Percentiles rank a stretch among this genome's conserved stretches.
Evolutionary conservation across 1,140 invertebrate genomes (phyloP).

Genomic region (Lepidostoma basale): DNA sequence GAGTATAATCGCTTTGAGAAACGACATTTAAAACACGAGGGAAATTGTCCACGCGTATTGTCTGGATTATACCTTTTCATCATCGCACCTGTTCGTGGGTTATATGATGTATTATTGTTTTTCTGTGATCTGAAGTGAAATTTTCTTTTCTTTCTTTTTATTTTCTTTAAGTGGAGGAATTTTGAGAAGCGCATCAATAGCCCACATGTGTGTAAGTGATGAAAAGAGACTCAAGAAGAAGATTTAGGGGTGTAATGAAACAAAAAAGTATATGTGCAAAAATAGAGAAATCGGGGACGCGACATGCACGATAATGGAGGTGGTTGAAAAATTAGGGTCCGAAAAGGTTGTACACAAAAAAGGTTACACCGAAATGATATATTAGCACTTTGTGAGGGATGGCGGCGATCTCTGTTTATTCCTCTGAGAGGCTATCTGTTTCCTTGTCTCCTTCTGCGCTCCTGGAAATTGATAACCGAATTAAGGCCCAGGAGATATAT

Average conservation of each 20-base stretch:
- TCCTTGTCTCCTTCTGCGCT: not conserved
- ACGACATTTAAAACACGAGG: too few relatives aligned
- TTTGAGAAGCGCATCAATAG: not conserved
- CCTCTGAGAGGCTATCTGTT: not conserved
- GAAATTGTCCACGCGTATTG: too few relatives aligned
- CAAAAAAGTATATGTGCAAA: conserved; percentile 35
- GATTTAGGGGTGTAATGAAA: conserved; percentile 35
- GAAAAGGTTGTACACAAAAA: conserved; percentile 40
- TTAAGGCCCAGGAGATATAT: conserved; percentile 4
- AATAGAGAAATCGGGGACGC: conserved; percentile 40
- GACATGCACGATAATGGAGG: conserved; percentile 44
- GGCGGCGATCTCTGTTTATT: conserved; percentile 31
- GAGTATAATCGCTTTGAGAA: too few relatives aligned
- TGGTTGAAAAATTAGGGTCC: conserved; percentile 45
- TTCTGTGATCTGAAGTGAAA: not conserved
- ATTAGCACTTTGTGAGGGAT: conserved; percentile 40
- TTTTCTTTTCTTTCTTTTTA: not conserved
- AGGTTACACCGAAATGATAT: conserved; percentile 43
- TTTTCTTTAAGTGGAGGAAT: too few relatives aligned
- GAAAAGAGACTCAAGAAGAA: not conserved
- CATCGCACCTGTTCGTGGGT: too few relatives aligned
- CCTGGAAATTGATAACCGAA: conserved; percentile 13
- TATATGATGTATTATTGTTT: not conserved
- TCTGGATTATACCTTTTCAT: too few relatives aligned
- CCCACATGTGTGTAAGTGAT: not conserved